Conservation (phyloP, 2,797 vertebrate genomes). For the Pseudocheirus occidentalis region DNA sequence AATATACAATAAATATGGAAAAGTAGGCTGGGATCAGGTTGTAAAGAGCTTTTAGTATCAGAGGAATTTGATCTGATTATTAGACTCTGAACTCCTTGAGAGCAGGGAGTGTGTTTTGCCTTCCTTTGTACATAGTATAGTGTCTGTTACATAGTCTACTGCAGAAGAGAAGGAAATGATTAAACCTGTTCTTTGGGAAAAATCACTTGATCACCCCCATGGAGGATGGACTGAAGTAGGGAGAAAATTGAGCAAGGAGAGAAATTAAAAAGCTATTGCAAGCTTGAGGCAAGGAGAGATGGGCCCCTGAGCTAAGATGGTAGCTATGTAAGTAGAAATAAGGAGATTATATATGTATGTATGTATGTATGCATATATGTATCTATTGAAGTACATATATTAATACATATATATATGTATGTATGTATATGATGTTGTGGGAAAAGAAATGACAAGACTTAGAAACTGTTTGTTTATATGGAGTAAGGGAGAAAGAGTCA, state of each 20-base stretch:
- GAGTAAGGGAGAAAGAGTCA: background rate
- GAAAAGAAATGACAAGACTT: background rate
- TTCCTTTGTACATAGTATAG: background rate
- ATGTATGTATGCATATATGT: no score
- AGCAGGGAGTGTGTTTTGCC: background rate
- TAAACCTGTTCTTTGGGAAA: background rate
- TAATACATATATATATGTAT: no score
- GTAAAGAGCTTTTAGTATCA: background rate
- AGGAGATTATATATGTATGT: background rate
- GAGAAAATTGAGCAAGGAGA: background rate
- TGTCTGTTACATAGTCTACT: background rate
- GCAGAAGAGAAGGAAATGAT: background rate
- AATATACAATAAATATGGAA: background rate
- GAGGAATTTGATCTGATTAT: background rate
- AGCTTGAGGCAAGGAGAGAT: background rate
- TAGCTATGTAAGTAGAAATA: background rate
- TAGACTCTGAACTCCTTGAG: background rate
- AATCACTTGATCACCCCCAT: background rate
- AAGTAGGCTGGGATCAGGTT: background rate
- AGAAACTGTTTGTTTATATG: background rate
- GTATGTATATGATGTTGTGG: background rate
- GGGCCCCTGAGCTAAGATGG: background rate
- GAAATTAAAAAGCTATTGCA: background rate
- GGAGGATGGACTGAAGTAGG: background rate
- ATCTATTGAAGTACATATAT: no score